A percentile compares a stretch with the other conserved stretches of the same genome.
Conservation (phyloP, 2,797 vertebrate species). For the Notamacropus eugenii region DNA sequence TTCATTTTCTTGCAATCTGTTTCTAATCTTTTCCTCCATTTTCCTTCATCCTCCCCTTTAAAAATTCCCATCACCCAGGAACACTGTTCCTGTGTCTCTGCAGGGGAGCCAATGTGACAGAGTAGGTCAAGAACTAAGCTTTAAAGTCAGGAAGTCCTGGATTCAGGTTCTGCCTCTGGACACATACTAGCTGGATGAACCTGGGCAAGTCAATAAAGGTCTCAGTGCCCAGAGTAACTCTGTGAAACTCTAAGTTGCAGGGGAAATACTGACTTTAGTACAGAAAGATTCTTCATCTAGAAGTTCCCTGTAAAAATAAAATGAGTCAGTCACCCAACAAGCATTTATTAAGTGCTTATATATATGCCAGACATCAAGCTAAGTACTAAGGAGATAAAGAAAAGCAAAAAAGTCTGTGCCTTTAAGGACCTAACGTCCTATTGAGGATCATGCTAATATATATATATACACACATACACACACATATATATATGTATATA, state of each 20-base stretch:
- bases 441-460: background rate
- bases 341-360: background rate
- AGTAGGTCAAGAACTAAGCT: background rate
- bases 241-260: background rate
- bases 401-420: background rate
- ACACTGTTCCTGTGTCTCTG: background rate
- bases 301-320: background rate
- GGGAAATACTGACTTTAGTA: background rate
- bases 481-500: no score
- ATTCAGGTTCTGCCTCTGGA: background rate
- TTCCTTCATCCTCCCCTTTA: constrained; percentile 7
- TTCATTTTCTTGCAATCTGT: constrained; percentile 59
- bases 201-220: background rate
- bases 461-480: no score
- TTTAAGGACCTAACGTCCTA: background rate
- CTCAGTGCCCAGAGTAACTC: background rate
- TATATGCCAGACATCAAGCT: background rate
- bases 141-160: background rate
- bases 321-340: background rate
- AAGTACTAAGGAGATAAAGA: background rate
- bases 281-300: background rate
- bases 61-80: constrained; percentile 14
- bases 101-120: background rate
- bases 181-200: background rate
- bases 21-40: constrained; percentile 49